Conservation (phyloP, 2,797 vertebrate species). For the Hydrophis major region DNA sequence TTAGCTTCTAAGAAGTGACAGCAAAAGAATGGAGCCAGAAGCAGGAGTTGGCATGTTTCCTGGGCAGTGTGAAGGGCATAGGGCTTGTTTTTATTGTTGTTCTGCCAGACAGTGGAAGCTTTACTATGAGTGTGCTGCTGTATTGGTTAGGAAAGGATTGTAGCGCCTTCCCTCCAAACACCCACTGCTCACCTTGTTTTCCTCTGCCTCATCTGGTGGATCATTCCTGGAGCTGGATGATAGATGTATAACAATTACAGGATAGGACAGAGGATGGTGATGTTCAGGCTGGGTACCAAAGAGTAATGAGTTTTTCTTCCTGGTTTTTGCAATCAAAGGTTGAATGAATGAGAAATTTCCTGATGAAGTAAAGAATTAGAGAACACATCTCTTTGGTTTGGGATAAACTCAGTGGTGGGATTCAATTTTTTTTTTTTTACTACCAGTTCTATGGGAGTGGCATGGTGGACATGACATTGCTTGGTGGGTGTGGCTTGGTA, state of each 20-base stretch:
- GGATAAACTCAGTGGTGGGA: too few relatives aligned
- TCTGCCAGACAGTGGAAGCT: background rate
- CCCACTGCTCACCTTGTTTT: background rate
- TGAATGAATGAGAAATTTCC: conserved; percentile 1
- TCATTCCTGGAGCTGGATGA: background rate
- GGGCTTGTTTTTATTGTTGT: conserved; percentile 28
- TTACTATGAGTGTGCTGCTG: conserved; percentile 24
- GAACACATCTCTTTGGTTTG: background rate
- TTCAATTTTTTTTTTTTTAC: too few relatives aligned
- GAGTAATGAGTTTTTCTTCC: background rate
- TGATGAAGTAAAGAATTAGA: background rate
- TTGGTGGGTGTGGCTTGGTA: too few relatives aligned
- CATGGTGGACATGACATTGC: too few relatives aligned
- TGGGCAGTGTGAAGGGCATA: conserved; percentile 38
- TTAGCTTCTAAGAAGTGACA: conserved; percentile 4
- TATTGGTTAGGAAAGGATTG: background rate
- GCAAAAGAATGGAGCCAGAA: conserved; percentile 27
- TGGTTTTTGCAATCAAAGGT: background rate
- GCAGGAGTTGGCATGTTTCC: conserved; percentile 43
- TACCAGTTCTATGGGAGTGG: too few relatives aligned
- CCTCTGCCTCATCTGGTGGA: background rate
- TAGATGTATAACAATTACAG: background rate
- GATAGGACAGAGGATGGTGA: background rate
- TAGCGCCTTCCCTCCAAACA: background rate
- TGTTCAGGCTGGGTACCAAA: background rate